phyloP scores from a whole-genome alignment of 2,113 vertebrate species.

The Pelobates fuscus region DNA sequence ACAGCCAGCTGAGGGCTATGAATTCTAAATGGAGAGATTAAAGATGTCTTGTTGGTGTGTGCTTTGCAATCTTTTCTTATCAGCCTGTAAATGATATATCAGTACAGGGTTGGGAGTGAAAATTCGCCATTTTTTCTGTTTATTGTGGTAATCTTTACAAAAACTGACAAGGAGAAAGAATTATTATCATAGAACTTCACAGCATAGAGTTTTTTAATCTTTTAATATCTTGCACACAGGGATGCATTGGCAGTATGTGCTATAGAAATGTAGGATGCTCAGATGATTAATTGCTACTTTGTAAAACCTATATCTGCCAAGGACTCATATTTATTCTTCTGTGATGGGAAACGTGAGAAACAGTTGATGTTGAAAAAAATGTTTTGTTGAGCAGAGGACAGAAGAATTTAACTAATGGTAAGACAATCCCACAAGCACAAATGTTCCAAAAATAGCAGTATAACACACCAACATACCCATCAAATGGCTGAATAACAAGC shows the following conservation, averaged over 20 bases:
- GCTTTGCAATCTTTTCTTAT: slow-evolving; percentile 57
- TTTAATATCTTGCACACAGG: slow-evolving; percentile 21
- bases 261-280: too few species aligned
- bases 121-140: slow-evolving; percentile 53
- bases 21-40: slow-evolving; percentile 57
- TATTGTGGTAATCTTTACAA: slow-evolving; percentile 48
- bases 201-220: slow-evolving; percentile 35
- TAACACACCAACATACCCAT: too few species aligned
- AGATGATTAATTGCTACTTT: too few species aligned
- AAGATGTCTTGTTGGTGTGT: slow-evolving; percentile 57
- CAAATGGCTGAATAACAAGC: too few species aligned
- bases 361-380: too few species aligned
- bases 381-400: too few species aligned
- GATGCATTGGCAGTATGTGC: background rate
- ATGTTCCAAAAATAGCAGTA: too few species aligned
- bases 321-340: too few species aligned
- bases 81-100: slow-evolving; percentile 50
- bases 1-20: slow-evolving; percentile 40
- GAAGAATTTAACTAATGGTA: too few species aligned
- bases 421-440: too few species aligned
- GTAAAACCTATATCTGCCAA: too few species aligned
- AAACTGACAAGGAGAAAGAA: slow-evolving; percentile 40
- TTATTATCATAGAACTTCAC: slow-evolving; percentile 51
- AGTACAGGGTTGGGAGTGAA: slow-evolving; percentile 44
- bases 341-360: too few species aligned